Percentiles rank a stretch among this genome's conserved stretches.
These are phyloP conservation scores for Andrena praecox DNA, from an alignment of 2,888 invertebrate genomes.

Conservation along the genomic window DNA sequence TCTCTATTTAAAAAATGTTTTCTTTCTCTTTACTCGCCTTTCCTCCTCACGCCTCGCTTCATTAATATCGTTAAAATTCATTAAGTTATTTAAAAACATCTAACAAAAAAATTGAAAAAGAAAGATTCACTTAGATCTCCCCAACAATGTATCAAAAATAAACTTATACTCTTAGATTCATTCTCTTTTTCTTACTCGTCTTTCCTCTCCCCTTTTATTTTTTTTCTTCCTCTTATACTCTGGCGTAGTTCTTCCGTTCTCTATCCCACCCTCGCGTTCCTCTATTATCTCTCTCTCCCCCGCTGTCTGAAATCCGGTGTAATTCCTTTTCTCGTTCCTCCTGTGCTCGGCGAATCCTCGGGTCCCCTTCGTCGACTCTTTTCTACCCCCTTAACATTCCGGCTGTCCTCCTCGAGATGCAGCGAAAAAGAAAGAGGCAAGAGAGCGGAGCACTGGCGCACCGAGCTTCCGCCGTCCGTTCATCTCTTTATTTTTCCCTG, in stretches of 20 bases:
- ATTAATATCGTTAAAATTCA: constrained; percentile 83
- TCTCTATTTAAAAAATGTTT: constrained; percentile 75
- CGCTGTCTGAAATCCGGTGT: not conserved
- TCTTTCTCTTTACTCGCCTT: constrained; percentile 59
- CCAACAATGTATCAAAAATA: constrained; percentile 85
- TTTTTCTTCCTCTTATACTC: constrained; percentile 18
- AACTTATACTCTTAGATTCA: constrained; percentile 81
- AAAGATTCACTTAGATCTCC: constrained; percentile 82
- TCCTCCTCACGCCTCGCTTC: constrained; percentile 63
- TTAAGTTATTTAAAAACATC: constrained; percentile 83
- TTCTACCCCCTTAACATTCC: constrained; percentile 62
- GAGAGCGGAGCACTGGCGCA: constrained; percentile 16
- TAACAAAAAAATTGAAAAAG: constrained; percentile 82
- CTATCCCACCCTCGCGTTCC: constrained; percentile 26
- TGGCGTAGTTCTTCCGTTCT: constrained; percentile 31
- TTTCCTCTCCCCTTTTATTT: constrained; percentile 50
- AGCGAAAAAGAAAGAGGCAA: constrained; percentile 55
- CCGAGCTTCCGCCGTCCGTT: constrained; percentile 29
- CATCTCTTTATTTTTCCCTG: constrained; percentile 37
- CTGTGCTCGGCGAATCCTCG: constrained; percentile 1
- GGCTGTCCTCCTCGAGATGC: constrained; percentile 37
- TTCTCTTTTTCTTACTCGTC: constrained; percentile 57
- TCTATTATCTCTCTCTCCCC: constrained; percentile 35
- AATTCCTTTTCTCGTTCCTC: not conserved
- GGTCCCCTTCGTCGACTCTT: constrained; percentile 46